A percentile compares a stretch with the other conserved stretches of the same genome.
Evolutionary conservation across 92 coral and sea anemone species (phyloP).

Genomic region (Palythoa grandiflora): DNA sequence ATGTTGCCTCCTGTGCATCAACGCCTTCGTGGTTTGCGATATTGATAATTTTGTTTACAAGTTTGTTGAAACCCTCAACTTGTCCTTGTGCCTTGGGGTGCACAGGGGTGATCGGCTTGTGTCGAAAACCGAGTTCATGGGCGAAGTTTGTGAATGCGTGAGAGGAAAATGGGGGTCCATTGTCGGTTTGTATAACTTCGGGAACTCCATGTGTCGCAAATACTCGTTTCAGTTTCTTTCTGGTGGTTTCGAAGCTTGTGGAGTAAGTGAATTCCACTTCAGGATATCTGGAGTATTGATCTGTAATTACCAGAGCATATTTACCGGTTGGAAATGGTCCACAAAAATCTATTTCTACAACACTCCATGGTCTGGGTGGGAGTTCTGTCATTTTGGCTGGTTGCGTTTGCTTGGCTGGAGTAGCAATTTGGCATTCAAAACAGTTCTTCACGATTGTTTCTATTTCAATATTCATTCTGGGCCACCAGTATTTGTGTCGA

Average conservation of each 20-base stretch:
- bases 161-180: slow-evolving; percentile 64
- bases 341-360: slow-evolving; percentile 64
- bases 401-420: slow-evolving; percentile 54
- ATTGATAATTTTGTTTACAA: slow-evolving; percentile 49
- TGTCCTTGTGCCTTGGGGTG: slow-evolving; percentile 72
- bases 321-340: slow-evolving; percentile 67
- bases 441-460: slow-evolving; percentile 58
- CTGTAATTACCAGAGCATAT: slow-evolving; percentile 57
- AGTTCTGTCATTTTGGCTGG: slow-evolving; percentile 74
- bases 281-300: slow-evolving; percentile 71
- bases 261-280: slow-evolving; percentile 55
- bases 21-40: slow-evolving; percentile 53
- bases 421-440: slow-evolving; percentile 68
- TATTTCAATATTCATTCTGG: slow-evolving; percentile 53
- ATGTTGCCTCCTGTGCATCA: slow-evolving; percentile 54
- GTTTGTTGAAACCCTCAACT: slow-evolving; percentile 66
- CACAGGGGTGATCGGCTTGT: slow-evolving; percentile 52
- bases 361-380: slow-evolving; percentile 68
- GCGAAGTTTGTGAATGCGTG: slow-evolving; percentile 60
- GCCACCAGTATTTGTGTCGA: slow-evolving; percentile 56
- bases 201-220: slow-evolving; percentile 62
- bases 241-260: slow-evolving; percentile 48
- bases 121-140: slow-evolving; percentile 51
- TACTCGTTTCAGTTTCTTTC: slow-evolving; percentile 49
- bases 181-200: slow-evolving; percentile 56